A percentile compares a stretch with the other conserved stretches of the same genome.
Conservation (phyloP, 2,888 invertebrate species). For the Pseudolycoriella hygida region DNA sequence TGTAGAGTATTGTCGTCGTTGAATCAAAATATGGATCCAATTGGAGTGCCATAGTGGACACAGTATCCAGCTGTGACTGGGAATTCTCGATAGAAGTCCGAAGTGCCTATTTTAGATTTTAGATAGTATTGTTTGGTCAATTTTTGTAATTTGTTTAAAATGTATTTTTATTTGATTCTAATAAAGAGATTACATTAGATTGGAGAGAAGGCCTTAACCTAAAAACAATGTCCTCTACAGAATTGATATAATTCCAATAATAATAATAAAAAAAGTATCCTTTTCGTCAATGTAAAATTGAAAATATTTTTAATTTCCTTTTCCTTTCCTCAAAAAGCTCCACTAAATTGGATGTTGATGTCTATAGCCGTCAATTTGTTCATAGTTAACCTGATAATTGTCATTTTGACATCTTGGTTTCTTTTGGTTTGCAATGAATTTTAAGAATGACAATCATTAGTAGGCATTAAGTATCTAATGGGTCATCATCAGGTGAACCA, state of each 20-base stretch:
- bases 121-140: conserved; percentile 7
- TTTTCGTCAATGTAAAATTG: no score
- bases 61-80: conserved; percentile 52
- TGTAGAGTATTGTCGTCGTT: conserved; percentile 30
- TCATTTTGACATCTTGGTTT: not conserved
- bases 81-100: conserved; percentile 43
- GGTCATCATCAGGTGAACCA: conserved; percentile 67
- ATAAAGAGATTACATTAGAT: not conserved
- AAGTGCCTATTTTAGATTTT: conserved; percentile 37
- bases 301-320: no score
- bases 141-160: conserved; percentile 6
- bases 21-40: conserved; percentile 44
- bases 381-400: not conserved
- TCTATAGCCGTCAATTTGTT: no score
- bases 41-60: conserved; percentile 51
- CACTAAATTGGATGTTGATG: no score
- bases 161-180: conserved; percentile 5
- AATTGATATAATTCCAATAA: no score
- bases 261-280: no score
- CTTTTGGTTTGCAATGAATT: not conserved
- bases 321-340: no score
- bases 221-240: no score
- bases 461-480: conserved; percentile 42
- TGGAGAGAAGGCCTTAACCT: not conserved
- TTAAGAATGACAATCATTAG: not conserved